Evolutionary conservation across 1,140 invertebrate species (phyloP), one percentile per base, ranked within the genome.

Genomic region (Drosophila tropicalis): DNA sequence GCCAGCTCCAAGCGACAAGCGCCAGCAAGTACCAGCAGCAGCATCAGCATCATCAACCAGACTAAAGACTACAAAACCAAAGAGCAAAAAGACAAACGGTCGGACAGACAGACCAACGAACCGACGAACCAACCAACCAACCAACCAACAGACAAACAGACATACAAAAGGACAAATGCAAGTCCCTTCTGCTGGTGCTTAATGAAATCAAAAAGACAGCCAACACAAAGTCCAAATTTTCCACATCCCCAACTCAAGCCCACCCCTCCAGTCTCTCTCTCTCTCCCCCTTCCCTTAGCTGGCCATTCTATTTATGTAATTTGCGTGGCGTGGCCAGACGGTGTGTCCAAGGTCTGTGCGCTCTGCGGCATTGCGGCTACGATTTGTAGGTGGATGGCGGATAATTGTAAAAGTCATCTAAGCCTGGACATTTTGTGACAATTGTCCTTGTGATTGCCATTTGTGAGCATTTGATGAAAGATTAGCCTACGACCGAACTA

Each of bases 161-260:
- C 44, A 47, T 32, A 25, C 36, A 61, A 61, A 22, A 62, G 39
- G 62, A 40, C 58, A 19, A 44, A 68, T 75, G 79, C 79, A 70
- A 54, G 51, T 70, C 25, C 32, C 47, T 47, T 29, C 47, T n/a
- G 36, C 41, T 63, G 29, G 17, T 57, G 40, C 56, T 36, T 71
- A 77, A 77, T 76, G 74, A 67, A 76, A 76, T 77, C 73, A 71
- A 76, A 72, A 51, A 54, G 15, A 36, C 36, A 57, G 15, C 54
- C 34, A 36, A 34, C 34, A 39, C 34, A 61, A 61, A 57, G 56
- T 17, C 34, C n/a, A 36, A 58, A 58, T 32, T 58, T 36, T 17
- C 55, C 29, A n/a, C 44, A 22, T 51, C 17, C 17, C 44, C 17
- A 29, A 47, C n/a, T 10, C 44, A 10, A 19, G 1, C 44, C 6